Evolutionary conservation across 2,888 invertebrate genomes (phyloP).

Genomic region (Mesoligia furuncula): DNA sequence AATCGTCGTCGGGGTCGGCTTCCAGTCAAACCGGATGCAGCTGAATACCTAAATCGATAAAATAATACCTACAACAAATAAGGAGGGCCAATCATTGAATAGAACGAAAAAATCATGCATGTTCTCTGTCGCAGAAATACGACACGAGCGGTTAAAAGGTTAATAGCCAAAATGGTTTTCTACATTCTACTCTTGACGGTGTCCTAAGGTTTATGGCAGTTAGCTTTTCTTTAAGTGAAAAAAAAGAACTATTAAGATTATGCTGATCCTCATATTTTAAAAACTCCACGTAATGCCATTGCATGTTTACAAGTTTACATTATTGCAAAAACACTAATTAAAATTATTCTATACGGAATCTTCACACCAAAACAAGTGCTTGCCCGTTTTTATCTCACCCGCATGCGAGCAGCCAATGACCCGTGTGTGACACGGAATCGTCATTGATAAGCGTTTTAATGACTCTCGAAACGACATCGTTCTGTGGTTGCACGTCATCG

Average conservation of each 20-base stretch:
- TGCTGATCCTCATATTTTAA: background rate
- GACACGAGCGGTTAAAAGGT: too few species aligned
- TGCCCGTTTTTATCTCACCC: constrained; percentile 66
- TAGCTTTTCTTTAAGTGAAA: background rate
- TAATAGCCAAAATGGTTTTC: background rate
- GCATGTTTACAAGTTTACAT: background rate
- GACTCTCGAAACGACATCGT: constrained; percentile 46
- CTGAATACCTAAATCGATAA: too few species aligned
- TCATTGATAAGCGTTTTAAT: constrained; percentile 64
- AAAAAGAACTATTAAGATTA: background rate
- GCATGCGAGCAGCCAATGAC: constrained; percentile 67
- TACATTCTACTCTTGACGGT: background rate
- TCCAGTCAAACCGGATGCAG: too few species aligned
- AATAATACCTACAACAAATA: too few species aligned
- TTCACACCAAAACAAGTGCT: background rate
- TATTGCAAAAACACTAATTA: background rate
- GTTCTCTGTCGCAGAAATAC: too few species aligned
- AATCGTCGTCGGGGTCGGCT: too few species aligned
- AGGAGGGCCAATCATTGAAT: too few species aligned
- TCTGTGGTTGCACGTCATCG: constrained; percentile 31
- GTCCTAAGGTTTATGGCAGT: background rate
- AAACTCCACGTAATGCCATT: background rate
- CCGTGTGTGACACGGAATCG: constrained; percentile 48
- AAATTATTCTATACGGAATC: constrained; percentile 34
- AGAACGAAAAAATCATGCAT: too few species aligned